A percentile compares a stretch with the other conserved stretches of the same genome.
phyloP scores from a whole-genome alignment of 2,113 vertebrate genomes.

The Melanostigma gelatinosum region DNA sequence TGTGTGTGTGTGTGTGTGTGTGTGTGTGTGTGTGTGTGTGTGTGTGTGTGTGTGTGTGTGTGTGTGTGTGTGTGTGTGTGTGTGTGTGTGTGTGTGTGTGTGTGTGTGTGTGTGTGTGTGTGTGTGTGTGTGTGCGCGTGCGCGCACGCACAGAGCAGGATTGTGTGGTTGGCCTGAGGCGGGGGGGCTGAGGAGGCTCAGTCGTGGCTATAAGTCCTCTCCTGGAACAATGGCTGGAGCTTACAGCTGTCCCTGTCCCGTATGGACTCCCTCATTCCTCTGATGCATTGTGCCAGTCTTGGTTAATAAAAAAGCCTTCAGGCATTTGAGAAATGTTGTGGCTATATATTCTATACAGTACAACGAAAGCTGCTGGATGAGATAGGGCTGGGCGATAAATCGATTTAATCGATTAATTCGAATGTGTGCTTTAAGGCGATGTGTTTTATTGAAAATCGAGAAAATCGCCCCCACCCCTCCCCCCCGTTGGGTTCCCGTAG shows the following conservation, averaged over 20 bases:
- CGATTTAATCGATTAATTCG: too few species aligned
- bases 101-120: conserved; percentile 21
- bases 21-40: neutral
- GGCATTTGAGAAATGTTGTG: conserved; percentile 64
- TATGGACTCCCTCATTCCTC: conserved; percentile 71
- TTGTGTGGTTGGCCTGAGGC: conserved; percentile 53
- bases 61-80: conserved; percentile 8
- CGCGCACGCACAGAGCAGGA: conserved; percentile 50
- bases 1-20: neutral
- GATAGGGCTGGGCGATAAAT: too few species aligned
- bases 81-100: conserved; percentile 28
- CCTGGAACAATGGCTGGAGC: conserved; percentile 78
- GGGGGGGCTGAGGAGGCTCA: conserved; percentile 58
- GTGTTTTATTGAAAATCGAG: too few species aligned
- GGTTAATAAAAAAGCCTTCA: conserved; percentile 33
- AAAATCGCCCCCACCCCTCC: too few species aligned
- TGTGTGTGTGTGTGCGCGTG: neutral
- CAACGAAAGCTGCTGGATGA: conserved; percentile 1
- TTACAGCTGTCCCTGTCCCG: conserved; percentile 80
- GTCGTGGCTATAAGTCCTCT: conserved; percentile 74
- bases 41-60: too few species aligned
- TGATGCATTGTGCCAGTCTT: conserved; percentile 66
- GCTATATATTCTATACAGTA: conserved; percentile 35
- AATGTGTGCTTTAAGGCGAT: too few species aligned
- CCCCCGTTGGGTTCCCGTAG: too few species aligned